Percentiles rank a stretch among this genome's conserved stretches.
Evolutionary conservation across 2,797 vertebrate species (phyloP).

Genomic region (Percopsis omiscomaycus): DNA sequence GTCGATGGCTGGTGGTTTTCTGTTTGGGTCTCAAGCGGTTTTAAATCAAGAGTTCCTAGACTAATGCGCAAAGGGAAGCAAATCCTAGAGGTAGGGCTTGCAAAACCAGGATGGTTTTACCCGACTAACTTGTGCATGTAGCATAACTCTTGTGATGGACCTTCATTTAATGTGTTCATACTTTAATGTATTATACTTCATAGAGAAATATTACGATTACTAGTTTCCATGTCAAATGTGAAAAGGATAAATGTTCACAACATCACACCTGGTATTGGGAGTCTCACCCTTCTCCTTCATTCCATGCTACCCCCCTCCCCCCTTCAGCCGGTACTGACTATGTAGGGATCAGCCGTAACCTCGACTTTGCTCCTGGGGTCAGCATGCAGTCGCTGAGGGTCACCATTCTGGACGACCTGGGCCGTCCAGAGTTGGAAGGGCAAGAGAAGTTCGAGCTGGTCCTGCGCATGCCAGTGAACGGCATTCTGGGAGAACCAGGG

Average conservation of each 20-base stretch:
- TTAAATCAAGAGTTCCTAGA: no score
- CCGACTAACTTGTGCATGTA: no score
- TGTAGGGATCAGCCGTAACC: constrained; percentile 89
- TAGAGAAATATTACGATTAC: no score
- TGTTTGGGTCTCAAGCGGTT: no score
- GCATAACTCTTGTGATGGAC: no score
- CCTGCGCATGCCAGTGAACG: constrained; percentile 86
- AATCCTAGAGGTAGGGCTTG: no score
- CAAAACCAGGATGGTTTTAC: no score
- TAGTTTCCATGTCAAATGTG: no score
- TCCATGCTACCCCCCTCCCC: background rate
- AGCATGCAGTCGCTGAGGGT: constrained; percentile 86
- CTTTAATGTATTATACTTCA: no score
- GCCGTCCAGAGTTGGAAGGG: constrained; percentile 88
- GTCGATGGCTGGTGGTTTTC: no score
- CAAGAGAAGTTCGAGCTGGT: constrained; percentile 87
- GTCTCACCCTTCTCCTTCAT: background rate
- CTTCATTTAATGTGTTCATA: no score
- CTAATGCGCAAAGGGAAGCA: no score
- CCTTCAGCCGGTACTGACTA: constrained; percentile 87
- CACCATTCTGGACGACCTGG: constrained; percentile 89
- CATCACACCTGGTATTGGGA: background rate
- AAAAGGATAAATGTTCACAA: background rate
- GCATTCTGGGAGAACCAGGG: constrained; percentile 85
- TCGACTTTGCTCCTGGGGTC: constrained; percentile 91